phyloP scores from a whole-genome alignment of 2,888 invertebrate genomes.

The Apotomis turbidana region DNA sequence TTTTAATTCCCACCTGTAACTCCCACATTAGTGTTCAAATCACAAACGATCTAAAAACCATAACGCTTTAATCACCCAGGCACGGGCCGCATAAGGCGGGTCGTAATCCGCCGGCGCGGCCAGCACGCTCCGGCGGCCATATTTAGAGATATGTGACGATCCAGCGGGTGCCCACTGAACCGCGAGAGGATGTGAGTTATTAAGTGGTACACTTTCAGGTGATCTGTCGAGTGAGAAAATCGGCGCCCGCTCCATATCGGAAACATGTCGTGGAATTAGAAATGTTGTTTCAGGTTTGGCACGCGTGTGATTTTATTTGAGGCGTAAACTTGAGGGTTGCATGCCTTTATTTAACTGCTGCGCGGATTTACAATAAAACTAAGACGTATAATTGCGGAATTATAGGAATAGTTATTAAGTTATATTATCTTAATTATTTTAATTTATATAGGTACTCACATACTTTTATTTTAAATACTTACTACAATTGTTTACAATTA shows the following conservation, averaged over 20 bases:
- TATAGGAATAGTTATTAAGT: too few species aligned
- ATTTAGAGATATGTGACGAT: conserved; percentile 83
- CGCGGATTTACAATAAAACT: too few species aligned
- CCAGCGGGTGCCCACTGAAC: conserved; percentile 82
- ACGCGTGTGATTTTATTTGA: too few species aligned
- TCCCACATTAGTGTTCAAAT: conserved; percentile 25
- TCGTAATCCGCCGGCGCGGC: conserved; percentile 39
- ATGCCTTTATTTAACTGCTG: too few species aligned
- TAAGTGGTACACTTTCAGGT: conserved; percentile 83
- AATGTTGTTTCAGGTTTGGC: conserved; percentile 6
- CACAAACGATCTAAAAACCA: conserved; percentile 46
- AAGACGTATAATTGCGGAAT: too few species aligned
- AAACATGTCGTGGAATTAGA: conserved; percentile 30
- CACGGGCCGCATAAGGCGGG: conserved; percentile 16
- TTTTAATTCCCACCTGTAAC: too few species aligned
- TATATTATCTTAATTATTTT: too few species aligned
- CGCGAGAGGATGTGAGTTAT: conserved; percentile 82
- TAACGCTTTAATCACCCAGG: conserved; percentile 49
- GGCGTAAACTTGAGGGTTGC: too few species aligned
- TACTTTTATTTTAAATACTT: too few species aligned
- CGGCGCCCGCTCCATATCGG: conserved; percentile 50
- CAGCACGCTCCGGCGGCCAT: conserved; percentile 73
- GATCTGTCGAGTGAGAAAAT: conserved; percentile 83
- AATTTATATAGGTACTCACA: too few species aligned
- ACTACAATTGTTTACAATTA: too few species aligned